These are phyloP conservation scores for Lithosia quadra DNA, from an alignment of 2,888 invertebrate species.

Conservation along the genomic window DNA sequence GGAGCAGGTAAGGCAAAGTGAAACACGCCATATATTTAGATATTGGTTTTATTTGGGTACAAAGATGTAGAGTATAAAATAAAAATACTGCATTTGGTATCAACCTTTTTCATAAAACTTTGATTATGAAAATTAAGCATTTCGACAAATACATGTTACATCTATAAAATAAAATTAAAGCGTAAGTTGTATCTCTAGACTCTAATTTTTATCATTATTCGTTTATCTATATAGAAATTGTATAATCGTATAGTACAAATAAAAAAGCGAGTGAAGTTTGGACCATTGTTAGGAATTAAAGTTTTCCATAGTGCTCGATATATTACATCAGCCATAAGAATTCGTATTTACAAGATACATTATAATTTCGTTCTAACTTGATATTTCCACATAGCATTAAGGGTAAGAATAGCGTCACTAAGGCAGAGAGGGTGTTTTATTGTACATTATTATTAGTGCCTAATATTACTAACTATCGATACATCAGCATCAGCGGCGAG, in stretches of 20 bases:
- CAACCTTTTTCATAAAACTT: constrained; percentile 82
- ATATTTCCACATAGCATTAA: constrained; percentile 77
- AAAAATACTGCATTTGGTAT: constrained; percentile 87
- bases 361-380: constrained; percentile 75
- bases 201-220: constrained; percentile 70
- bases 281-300: constrained; percentile 86
- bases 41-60: constrained; percentile 86
- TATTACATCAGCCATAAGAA: constrained; percentile 79
- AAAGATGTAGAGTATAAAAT: constrained; percentile 86
- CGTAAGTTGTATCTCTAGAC: constrained; percentile 79
- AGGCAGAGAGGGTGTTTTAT: constrained; percentile 85
- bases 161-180: constrained; percentile 84
- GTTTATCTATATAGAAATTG: constrained; percentile 84
- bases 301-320: constrained; percentile 84
- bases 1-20: constrained; percentile 4
- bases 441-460: constrained; percentile 80
- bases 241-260: constrained; percentile 86
- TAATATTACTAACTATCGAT: constrained; percentile 71
- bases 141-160: constrained; percentile 83
- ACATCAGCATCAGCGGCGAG: constrained; percentile 62
- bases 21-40: constrained; percentile 47
- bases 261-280: constrained; percentile 86
- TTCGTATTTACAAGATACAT: constrained; percentile 81
- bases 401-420: constrained; percentile 84
- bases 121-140: constrained; percentile 85